These are phyloP conservation scores for Progne subis DNA, from an alignment of 2,113 vertebrate genomes.

Conservation along the genomic window DNA sequence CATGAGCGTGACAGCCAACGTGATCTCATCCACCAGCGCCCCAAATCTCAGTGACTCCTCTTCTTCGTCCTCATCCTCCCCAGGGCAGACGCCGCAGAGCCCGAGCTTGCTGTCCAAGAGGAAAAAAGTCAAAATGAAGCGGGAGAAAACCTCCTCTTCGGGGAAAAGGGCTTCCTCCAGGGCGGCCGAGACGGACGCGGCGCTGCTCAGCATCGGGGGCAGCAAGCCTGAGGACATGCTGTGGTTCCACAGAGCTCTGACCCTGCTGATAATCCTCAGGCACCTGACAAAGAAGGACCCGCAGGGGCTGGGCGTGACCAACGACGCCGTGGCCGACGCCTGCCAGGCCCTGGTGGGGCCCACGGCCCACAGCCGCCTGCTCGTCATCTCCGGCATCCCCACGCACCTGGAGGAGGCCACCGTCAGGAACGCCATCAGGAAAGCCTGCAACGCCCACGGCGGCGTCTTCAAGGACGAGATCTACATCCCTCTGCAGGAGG, in stretches of 20 bases:
- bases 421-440: constrained; percentile 89
- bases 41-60: constrained; percentile 95
- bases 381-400: constrained; percentile 95
- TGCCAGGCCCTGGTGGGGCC: constrained; percentile 93
- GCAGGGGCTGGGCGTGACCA: constrained; percentile 91
- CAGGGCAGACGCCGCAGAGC: constrained; percentile 95
- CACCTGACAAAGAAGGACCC: constrained; percentile 93
- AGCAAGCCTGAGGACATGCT: constrained; percentile 97
- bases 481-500: constrained; percentile 93
- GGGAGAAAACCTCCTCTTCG: constrained; percentile 85
- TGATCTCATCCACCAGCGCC: constrained; percentile 84
- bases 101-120: constrained; percentile 95
- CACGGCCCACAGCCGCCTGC: constrained; percentile 89
- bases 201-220: constrained; percentile 87
- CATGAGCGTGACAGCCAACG: constrained; percentile 82
- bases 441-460: constrained; percentile 92
- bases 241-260: constrained; percentile 96
- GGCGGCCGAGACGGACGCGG: constrained; percentile 78
- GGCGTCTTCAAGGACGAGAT: constrained; percentile 96
- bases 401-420: constrained; percentile 91
- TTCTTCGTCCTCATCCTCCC: constrained; percentile 92
- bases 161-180: constrained; percentile 83
- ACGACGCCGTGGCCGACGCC: constrained; percentile 90
- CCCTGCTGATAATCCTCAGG: constrained; percentile 93
- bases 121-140: constrained; percentile 98